Conservation (phyloP, 2,113 vertebrate genomes). For the Barbus barbus region DNA sequence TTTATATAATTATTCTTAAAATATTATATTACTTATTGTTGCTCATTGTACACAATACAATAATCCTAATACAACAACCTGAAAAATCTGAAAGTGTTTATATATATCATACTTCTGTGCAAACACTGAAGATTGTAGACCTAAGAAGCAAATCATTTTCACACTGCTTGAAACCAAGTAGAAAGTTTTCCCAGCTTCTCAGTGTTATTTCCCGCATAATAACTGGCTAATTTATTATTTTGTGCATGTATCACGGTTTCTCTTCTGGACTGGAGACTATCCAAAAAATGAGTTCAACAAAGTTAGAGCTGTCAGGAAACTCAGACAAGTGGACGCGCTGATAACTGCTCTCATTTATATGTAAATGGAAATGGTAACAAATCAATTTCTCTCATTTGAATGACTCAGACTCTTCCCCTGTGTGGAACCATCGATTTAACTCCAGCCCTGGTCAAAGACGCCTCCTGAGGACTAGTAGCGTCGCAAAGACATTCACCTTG, state of each 20-base stretch:
- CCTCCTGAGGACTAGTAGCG: background rate
- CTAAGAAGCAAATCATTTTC: background rate
- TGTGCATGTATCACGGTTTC: background rate
- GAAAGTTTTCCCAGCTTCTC: background rate
- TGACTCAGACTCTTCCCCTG: slow-evolving; percentile 53
- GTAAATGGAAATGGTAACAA: slow-evolving; percentile 72
- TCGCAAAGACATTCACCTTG: background rate
- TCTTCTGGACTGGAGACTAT: slow-evolving; percentile 10
- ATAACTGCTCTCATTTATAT: slow-evolving; percentile 77
- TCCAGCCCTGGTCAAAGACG: slow-evolving; percentile 48
- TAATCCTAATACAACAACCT: no score
- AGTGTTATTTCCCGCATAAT: slow-evolving; percentile 10
- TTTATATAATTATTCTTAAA: no score
- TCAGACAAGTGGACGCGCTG: slow-evolving; percentile 55
- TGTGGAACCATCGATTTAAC: slow-evolving; percentile 57
- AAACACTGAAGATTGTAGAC: background rate
- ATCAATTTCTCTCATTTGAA: slow-evolving; percentile 70
- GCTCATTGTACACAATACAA: no score
- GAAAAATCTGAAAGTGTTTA: no score
- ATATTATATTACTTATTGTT: no score
- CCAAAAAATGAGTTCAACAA: slow-evolving; percentile 17
- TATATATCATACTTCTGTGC: no score
- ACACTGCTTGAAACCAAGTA: background rate
- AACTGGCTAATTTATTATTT: slow-evolving; percentile 11
- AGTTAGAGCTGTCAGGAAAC: slow-evolving; percentile 35